A percentile compares a stretch with the other conserved stretches of the same genome.
Conservation (phyloP, 2,797 vertebrate species). For the Gymnodraco acuticeps region DNA sequence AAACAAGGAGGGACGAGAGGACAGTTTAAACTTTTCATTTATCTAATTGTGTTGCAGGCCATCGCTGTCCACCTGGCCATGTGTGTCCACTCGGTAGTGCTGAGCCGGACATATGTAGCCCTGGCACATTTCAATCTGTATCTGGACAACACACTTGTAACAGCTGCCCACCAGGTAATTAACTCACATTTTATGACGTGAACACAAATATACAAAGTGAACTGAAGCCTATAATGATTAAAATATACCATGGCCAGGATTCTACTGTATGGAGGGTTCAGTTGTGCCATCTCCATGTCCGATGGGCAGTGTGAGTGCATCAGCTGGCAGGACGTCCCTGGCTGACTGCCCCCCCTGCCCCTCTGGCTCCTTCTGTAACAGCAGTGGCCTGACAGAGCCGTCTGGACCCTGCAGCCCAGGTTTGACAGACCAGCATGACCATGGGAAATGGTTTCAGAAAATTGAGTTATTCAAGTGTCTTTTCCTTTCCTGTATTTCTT, state of each 20-base stretch:
- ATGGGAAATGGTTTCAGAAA: slow-evolving; percentile 26
- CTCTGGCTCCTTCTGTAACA: slow-evolving; percentile 84
- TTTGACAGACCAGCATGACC: slow-evolving; percentile 67
- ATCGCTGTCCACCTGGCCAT: slow-evolving; percentile 84
- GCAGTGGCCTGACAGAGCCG: slow-evolving; percentile 82
- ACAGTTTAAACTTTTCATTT: slow-evolving; percentile 23
- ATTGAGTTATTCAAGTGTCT: slow-evolving; percentile 21
- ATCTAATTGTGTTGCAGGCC: slow-evolving; percentile 68
- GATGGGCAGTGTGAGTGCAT: slow-evolving; percentile 67
- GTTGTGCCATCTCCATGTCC: slow-evolving; percentile 77
- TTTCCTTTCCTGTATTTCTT: slow-evolving; percentile 11
- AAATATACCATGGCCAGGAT: slow-evolving; percentile 67
- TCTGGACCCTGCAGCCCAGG: slow-evolving; percentile 89
- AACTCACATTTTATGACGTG: not conserved
- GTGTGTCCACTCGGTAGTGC: slow-evolving; percentile 78
- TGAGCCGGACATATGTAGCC: slow-evolving; percentile 82
- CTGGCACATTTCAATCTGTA: slow-evolving; percentile 89
- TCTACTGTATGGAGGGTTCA: slow-evolving; percentile 82
- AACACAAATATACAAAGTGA: not conserved
- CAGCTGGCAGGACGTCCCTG: slow-evolving; percentile 67
- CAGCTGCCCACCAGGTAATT: slow-evolving; percentile 81
- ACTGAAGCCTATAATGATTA: not conserved
- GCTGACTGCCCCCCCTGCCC: slow-evolving; percentile 85
- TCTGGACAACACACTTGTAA: slow-evolving; percentile 79
- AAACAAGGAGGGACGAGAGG: not conserved